Evolutionary conservation across 2,113 vertebrate species (phyloP), one percentile per base, ranked within the genome.

Genomic region (Candoia aspera): DNA sequence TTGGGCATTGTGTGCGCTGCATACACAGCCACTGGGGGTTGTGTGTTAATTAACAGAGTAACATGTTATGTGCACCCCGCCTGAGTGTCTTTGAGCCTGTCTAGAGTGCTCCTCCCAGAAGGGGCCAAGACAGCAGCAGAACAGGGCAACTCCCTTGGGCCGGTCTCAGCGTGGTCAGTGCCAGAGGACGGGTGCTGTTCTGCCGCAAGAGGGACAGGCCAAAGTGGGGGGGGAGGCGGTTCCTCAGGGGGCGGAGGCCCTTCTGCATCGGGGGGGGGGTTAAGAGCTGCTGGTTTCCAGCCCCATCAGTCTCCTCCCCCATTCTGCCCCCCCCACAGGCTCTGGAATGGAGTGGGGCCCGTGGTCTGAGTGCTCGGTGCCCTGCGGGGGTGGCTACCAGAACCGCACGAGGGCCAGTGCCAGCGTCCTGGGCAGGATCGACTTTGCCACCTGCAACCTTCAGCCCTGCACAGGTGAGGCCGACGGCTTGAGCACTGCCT

Each of bases 361-460:
- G 0, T 99, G 99, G 98, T 98, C 98, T 0, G 93, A 94, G 5
- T 99, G 99, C 93, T 99, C 98, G 0, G 98, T 98, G 64, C 96
- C 98, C 8, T 99, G 99, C 13, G 98, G 99, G 2, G 98, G 98
- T 0, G 98, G 98, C 23, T 98, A 98, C 94, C 96, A 97, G 93
- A 98, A 97, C 84, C 95, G 98, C 88, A 98, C 98, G 8, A 96
- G 96, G 1, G 97, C 97, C 0, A 94, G 97, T 0, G 68, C 97
- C 49, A 92, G 91, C 2, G 2, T 55, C 58, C 90, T 93, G 19
- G 96, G 97, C 2, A 97, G 97, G 10, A 96, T 98, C 1, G 95
- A 98, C 93, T 98, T 99, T 96, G 97, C 97, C 8, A 97, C 98
- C 96, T 99, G 98, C 68, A 98, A 97, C 92, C 97, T 98, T 64